phyloP scores from a whole-genome alignment of 2,797 vertebrate species.

The Notolepis coatsorum region DNA sequence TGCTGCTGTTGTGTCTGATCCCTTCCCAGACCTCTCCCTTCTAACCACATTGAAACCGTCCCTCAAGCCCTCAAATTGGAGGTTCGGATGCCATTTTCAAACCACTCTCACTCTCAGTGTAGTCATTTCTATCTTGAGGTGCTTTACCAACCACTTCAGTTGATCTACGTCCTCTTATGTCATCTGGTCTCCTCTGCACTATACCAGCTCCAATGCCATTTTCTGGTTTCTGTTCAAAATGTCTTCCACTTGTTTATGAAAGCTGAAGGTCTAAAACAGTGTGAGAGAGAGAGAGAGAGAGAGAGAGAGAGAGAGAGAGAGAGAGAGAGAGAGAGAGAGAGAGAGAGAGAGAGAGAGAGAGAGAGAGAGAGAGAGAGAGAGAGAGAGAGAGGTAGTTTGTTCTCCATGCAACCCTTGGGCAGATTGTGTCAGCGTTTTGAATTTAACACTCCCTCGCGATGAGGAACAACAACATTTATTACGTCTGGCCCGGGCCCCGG shows the following conservation, averaged over 20 bases:
- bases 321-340: background rate
- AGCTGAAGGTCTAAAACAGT: conserved; percentile 12
- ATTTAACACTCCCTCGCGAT: conserved; percentile 41
- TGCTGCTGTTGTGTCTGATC: conserved; percentile 69
- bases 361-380: background rate
- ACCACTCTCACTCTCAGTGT: conserved; percentile 18
- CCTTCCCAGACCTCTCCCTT: conserved; percentile 38
- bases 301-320: background rate
- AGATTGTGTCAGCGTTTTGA: conserved; percentile 38
- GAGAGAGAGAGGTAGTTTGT: background rate
- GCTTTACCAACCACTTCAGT: conserved; percentile 18
- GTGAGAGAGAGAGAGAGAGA: background rate
- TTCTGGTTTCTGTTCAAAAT: conserved; percentile 13
- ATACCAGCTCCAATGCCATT: background rate
- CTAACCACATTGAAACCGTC: conserved; percentile 37
- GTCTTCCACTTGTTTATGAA: conserved; percentile 18
- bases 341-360: background rate
- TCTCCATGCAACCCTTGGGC: conserved; percentile 20
- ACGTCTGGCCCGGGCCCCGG: conserved; percentile 9
- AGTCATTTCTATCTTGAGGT: conserved; percentile 11
- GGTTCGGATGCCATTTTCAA: conserved; percentile 30
- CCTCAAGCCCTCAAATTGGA: background rate
- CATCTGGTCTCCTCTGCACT: background rate
- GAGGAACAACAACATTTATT: conserved; percentile 43
- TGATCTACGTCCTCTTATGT: background rate